Evolutionary conservation across 92 coral and sea anemone species (phyloP).

Genomic region (Blastomussa wellsi): DNA sequence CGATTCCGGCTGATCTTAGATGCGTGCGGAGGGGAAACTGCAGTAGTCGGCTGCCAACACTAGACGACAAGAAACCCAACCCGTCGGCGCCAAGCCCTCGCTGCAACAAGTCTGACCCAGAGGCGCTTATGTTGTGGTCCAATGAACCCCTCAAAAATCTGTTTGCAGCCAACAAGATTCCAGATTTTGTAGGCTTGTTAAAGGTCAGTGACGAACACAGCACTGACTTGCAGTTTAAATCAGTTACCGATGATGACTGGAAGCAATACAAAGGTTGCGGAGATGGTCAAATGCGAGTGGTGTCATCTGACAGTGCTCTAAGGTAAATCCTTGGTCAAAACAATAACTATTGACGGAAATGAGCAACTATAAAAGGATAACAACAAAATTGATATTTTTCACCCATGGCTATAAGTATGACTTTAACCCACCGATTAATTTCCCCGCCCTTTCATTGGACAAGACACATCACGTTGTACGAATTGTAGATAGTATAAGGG

Average conservation of each 20-base stretch:
- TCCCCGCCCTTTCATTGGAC: too few species aligned
- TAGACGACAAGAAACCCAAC: not conserved
- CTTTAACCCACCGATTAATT: too few species aligned
- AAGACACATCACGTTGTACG: too few species aligned
- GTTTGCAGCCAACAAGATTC: not conserved
- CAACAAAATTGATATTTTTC: too few species aligned
- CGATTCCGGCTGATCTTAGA: not conserved
- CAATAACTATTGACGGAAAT: not conserved
- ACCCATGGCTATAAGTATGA: too few species aligned
- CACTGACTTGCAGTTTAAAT: slow-evolving; percentile 1
- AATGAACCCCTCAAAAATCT: slow-evolving; percentile 2
- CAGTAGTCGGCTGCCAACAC: not conserved
- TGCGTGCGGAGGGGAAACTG: slow-evolving; percentile 30
- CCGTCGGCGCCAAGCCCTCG: not conserved
- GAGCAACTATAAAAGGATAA: too few species aligned
- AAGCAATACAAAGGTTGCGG: slow-evolving; percentile 6
- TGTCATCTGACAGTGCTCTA: slow-evolving; percentile 12
- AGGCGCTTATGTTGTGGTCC: slow-evolving; percentile 18
- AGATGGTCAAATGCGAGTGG: slow-evolving; percentile 14
- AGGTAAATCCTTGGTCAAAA: not conserved
- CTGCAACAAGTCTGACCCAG: not conserved
- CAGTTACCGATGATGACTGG: not conserved
- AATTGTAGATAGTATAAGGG: too few species aligned
- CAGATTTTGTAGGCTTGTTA: slow-evolving; percentile 19
- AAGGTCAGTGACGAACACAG: not conserved